Conservation (phyloP, 2,113 vertebrate species). For the Triplophysa dalaica region DNA sequence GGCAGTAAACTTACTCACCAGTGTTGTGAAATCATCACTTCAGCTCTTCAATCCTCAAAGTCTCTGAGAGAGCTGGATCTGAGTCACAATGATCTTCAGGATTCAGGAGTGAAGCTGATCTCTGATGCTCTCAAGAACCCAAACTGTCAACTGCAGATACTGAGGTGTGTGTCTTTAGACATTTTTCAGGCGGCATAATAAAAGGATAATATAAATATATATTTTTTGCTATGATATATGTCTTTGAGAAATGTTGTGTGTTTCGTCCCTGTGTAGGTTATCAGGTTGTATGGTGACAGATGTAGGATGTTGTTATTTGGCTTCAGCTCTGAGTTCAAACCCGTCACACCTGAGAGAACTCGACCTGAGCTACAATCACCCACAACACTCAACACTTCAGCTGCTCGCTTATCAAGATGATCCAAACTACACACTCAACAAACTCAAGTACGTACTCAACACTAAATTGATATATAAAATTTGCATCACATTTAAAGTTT, state of each 20-base stretch:
- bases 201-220: too few relatives aligned
- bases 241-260: not conserved
- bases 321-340: not conserved
- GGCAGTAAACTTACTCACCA: not conserved
- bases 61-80: not conserved
- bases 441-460: not conserved
- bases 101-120: conserved; percentile 1
- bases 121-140: not conserved
- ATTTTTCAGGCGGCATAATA: too few relatives aligned
- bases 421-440: not conserved
- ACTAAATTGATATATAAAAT: not conserved
- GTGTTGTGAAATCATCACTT: not conserved
- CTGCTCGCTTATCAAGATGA: not conserved
- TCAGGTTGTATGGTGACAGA: not conserved
- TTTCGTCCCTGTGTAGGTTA: not conserved
- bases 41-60: not conserved
- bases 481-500: not conserved
- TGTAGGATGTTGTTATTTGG: not conserved
- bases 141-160: not conserved
- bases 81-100: not conserved
- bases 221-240: not conserved
- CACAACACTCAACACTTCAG: not conserved
- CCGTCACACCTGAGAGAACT: not conserved
- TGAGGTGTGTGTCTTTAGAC: not conserved
- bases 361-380: not conserved